Conservation (phyloP, 2,797 vertebrate genomes). For the Cottoperca gobio region DNA sequence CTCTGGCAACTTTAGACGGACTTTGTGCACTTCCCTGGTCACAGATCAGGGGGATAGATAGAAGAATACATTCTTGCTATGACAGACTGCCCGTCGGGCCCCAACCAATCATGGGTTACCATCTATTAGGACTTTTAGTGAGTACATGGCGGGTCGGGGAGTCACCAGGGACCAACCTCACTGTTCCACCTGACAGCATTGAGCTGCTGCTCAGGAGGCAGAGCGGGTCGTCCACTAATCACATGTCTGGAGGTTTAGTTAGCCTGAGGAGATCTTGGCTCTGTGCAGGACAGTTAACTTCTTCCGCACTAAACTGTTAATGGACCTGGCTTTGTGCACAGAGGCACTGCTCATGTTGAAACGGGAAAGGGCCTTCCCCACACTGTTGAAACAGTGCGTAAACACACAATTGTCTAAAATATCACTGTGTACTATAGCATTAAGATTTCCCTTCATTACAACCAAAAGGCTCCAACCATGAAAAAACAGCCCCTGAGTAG, state of each 20-base stretch:
- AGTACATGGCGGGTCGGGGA: not conserved
- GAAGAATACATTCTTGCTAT: conserved; percentile 4
- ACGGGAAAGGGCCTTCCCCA: not conserved
- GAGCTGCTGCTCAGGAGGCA: too few species aligned
- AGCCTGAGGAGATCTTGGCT: too few species aligned
- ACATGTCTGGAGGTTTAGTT: too few species aligned
- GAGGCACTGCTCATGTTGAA: not conserved
- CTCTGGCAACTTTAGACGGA: too few species aligned
- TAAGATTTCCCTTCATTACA: too few species aligned
- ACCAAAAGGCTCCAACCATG: not conserved
- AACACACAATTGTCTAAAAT: conserved; percentile 1
- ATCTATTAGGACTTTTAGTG: not conserved
- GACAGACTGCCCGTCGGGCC: not conserved
- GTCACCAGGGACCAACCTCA: not conserved
- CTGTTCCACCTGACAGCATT: not conserved
- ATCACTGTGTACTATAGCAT: not conserved
- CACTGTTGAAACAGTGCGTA: too few species aligned
- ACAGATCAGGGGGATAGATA: too few species aligned
- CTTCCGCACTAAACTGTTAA: not conserved
- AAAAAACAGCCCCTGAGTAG: not conserved
- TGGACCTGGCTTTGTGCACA: not conserved
- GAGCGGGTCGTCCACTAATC: not conserved
- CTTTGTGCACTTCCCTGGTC: too few species aligned
- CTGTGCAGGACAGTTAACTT: too few species aligned
- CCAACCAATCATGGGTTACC: not conserved